A percentile compares a stretch with the other conserved stretches of the same genome.
Conservation (phyloP, 2,113 vertebrate genomes). For the Otus sunia region DNA sequence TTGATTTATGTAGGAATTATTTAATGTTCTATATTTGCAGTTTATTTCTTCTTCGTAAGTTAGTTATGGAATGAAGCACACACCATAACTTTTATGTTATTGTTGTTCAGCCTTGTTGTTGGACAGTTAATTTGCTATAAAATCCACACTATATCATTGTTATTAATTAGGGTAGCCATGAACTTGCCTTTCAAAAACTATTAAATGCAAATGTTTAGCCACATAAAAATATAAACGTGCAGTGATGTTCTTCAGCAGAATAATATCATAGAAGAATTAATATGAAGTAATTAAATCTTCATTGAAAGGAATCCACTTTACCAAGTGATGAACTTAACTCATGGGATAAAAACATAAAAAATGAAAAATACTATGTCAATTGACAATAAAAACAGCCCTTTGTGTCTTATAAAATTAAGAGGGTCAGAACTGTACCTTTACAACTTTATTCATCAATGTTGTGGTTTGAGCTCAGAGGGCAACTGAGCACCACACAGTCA, state of each 20-base stretch:
- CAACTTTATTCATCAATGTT: not conserved
- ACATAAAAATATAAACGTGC: slow-evolving; percentile 37
- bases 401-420: not conserved
- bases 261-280: slow-evolving; percentile 10
- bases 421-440: not conserved
- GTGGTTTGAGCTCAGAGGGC: too few relatives aligned
- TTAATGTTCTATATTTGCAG: slow-evolving; percentile 31
- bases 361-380: not conserved
- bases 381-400: not conserved
- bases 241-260: slow-evolving; percentile 4
- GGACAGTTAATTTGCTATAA: slow-evolving; percentile 65
- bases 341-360: not conserved
- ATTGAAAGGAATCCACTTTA: not conserved
- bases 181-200: slow-evolving; percentile 48
- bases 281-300: slow-evolving; percentile 36
- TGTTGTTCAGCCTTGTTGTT: slow-evolving; percentile 58
- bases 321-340: not conserved
- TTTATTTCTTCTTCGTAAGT: slow-evolving; percentile 53
- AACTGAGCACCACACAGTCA: too few relatives aligned
- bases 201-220: slow-evolving; percentile 42
- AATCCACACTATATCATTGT: slow-evolving; percentile 51
- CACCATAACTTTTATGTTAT: slow-evolving; percentile 45
- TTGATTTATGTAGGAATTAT: slow-evolving; percentile 31
- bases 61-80: slow-evolving; percentile 54
- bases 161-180: slow-evolving; percentile 53